These are phyloP conservation scores for Plutomurus gul DNA, from an alignment of 1,140 invertebrate genomes.

Conservation along the genomic window DNA sequence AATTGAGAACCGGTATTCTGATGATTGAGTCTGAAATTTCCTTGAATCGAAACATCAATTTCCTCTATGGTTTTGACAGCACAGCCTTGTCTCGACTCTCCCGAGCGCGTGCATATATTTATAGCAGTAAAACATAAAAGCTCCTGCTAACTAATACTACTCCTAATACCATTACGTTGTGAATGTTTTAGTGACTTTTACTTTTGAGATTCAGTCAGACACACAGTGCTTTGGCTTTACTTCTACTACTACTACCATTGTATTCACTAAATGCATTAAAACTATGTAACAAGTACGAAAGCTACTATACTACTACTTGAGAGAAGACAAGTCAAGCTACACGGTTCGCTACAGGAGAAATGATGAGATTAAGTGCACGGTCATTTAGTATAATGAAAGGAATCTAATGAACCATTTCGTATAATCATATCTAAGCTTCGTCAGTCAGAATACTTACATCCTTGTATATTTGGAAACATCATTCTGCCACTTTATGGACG, in stretches of 20 bases:
- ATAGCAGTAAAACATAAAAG: no score
- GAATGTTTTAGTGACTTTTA: constrained; percentile 20
- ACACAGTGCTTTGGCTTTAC: no score
- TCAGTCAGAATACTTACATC: neutral
- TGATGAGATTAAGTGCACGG: constrained; percentile 45
- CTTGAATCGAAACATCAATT: constrained; percentile 21
- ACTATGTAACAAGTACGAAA: no score
- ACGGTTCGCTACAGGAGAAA: constrained; percentile 10
- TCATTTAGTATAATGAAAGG: constrained; percentile 41
- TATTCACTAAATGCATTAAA: no score
- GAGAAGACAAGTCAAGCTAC: neutral
- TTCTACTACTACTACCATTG: no score
- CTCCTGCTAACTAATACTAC: no score
- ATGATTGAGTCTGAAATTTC: constrained; percentile 9
- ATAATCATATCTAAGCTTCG: constrained; percentile 30
- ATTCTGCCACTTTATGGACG: constrained; percentile 6
- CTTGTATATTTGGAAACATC: neutral
- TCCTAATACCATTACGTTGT: no score
- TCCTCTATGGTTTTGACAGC: constrained; percentile 6
- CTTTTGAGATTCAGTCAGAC: constrained; percentile 4
- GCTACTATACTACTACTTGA: neutral
- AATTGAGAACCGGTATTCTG: constrained; percentile 2
- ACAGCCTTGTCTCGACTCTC: no score
- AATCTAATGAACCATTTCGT: constrained; percentile 43
- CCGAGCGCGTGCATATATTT: no score